phyloP scores from a whole-genome alignment of 1,140 invertebrate species.

The Globodera ellingtonae region DNA sequence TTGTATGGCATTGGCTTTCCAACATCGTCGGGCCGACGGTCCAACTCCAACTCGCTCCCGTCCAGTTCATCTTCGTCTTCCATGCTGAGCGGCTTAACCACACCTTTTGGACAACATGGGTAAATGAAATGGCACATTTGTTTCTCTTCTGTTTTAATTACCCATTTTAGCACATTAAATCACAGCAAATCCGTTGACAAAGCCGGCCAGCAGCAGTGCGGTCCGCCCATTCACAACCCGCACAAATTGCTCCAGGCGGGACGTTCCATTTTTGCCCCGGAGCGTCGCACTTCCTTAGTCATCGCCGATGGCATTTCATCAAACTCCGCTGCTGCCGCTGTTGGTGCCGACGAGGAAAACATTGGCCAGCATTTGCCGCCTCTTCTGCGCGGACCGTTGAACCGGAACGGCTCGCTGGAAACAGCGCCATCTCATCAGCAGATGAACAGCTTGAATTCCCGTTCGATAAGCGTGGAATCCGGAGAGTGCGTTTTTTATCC shows the following conservation, averaged over 20 bases:
- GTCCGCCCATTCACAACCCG: slow-evolving; percentile 5
- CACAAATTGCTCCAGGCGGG: slow-evolving; percentile 21
- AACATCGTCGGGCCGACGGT: background rate
- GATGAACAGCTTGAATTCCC: background rate
- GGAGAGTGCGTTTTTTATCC: slow-evolving; percentile 2
- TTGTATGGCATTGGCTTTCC: background rate
- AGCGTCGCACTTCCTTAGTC: background rate
- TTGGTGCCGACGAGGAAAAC: background rate
- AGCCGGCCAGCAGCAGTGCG: background rate
- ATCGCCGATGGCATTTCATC: background rate
- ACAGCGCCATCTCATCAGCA: background rate
- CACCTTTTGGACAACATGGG: background rate
- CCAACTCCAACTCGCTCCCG: background rate
- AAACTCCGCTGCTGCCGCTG: too few relatives aligned
- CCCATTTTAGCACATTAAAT: background rate
- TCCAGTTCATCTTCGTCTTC: background rate
- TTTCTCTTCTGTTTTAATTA: background rate
- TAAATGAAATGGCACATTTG: background rate
- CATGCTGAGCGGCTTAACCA: background rate
- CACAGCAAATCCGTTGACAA: background rate
- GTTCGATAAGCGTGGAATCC: slow-evolving; percentile 15
- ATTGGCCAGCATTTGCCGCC: background rate
- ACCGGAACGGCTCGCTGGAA: background rate
- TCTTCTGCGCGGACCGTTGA: background rate
- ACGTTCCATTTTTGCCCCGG: slow-evolving; percentile 19